phyloP scores from a whole-genome alignment of 2,797 vertebrate species.

The Halcyon chelicuti region DNA sequence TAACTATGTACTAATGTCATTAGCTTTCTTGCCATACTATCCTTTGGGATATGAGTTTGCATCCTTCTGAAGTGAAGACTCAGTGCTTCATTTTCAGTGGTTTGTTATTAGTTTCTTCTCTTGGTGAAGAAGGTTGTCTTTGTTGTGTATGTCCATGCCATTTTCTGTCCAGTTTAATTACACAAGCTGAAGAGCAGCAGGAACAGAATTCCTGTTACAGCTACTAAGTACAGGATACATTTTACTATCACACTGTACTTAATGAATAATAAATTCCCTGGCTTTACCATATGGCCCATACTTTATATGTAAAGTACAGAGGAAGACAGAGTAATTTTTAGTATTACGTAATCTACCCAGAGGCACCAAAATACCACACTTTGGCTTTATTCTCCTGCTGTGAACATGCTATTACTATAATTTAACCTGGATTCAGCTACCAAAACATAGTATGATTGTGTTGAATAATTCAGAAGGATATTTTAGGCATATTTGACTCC shows the following conservation, averaged over 20 bases:
- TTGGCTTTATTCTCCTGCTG: background rate
- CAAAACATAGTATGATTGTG: background rate
- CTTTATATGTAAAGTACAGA: background rate
- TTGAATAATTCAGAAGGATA: background rate
- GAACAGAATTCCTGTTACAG: background rate
- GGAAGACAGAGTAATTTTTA: background rate
- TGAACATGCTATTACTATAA: background rate
- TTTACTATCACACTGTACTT: background rate
- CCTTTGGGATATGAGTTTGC: slow-evolving; percentile 24
- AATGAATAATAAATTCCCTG: background rate
- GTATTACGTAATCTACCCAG: background rate
- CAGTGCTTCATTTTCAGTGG: slow-evolving; percentile 21
- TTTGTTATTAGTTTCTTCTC: slow-evolving; percentile 25
- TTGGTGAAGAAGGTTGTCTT: slow-evolving; percentile 7
- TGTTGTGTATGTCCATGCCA: background rate
- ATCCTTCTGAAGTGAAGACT: slow-evolving; percentile 32
- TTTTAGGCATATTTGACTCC: background rate
- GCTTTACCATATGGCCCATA: background rate
- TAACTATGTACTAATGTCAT: background rate
- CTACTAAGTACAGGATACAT: background rate
- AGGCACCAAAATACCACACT: background rate
- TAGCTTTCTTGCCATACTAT: slow-evolving; percentile 20
- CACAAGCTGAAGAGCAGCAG: background rate
- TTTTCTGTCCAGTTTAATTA: background rate
- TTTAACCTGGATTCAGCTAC: background rate